Conservation (phyloP, 2,113 vertebrate species). For the Leucoraja erinaceus region DNA sequence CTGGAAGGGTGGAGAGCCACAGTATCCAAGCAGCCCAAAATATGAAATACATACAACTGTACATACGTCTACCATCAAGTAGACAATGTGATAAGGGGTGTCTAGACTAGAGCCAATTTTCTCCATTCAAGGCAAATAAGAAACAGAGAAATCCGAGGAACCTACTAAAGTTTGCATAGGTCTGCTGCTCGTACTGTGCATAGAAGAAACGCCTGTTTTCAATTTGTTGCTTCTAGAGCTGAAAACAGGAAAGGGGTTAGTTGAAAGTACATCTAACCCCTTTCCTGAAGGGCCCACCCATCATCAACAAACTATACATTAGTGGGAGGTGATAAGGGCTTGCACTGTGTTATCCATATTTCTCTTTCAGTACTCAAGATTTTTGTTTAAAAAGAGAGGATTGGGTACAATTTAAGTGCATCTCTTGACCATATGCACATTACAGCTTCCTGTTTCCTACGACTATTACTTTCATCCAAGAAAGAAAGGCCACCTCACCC, state of each 20-base stretch:
- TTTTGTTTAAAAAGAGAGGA: neutral
- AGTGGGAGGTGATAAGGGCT: neutral
- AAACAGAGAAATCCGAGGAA: neutral
- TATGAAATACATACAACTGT: neutral
- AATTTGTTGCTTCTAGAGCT: neutral
- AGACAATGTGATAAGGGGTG: neutral
- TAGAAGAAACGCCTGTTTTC: neutral
- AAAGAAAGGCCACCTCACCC: neutral
- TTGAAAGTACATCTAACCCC: neutral
- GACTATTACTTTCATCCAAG: neutral
- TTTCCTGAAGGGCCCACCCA: neutral
- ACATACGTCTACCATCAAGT: neutral
- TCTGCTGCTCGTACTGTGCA: neutral
- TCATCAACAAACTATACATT: neutral
- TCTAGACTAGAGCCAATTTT: neutral
- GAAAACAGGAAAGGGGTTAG: slow-evolving; percentile 34
- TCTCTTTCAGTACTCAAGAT: neutral
- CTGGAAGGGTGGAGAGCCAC: neutral
- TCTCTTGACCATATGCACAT: neutral
- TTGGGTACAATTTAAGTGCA: neutral
- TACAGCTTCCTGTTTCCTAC: neutral
- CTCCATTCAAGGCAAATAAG: neutral
- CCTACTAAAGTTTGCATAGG: neutral
- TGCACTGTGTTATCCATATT: neutral
- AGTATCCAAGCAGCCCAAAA: neutral